phyloP scores from a whole-genome alignment of 2,797 vertebrate species.

The Zalophus californianus region DNA sequence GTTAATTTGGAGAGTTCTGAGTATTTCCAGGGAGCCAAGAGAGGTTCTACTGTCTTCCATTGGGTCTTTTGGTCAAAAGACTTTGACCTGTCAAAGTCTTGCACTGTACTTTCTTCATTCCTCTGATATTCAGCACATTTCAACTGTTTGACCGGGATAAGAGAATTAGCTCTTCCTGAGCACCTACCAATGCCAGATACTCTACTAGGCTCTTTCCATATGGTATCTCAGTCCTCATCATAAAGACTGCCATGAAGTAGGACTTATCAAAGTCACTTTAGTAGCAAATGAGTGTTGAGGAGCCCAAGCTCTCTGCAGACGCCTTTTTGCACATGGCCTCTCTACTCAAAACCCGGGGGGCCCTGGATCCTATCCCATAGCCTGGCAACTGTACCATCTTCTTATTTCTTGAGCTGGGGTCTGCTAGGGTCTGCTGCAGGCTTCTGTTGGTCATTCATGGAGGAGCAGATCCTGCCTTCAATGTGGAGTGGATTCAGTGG shows the following conservation, averaged over 20 bases:
- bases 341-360: not conserved
- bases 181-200: not conserved
- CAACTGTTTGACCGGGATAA: not conserved
- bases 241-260: not conserved
- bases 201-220: not conserved
- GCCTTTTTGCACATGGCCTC: not conserved
- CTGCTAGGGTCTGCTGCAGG: not conserved
- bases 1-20: not conserved
- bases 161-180: not conserved
- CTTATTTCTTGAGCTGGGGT: not conserved
- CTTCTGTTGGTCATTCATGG: not conserved
- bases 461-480: not conserved
- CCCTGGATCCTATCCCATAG: not conserved
- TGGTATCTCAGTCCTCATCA: not conserved
- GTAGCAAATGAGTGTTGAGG: not conserved
- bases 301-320: not conserved
- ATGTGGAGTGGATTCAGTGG: not conserved
- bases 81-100: no score
- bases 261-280: not conserved
- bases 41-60: not conserved
- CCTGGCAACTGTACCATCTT: not conserved
- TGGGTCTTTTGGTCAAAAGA: not conserved
- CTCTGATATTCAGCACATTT: not conserved
- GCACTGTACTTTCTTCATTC: not conserved
- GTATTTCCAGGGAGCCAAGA: not conserved